These are phyloP conservation scores for Esperia sulphurella DNA, from an alignment of 2,888 invertebrate genomes.

Conservation along the genomic window DNA sequence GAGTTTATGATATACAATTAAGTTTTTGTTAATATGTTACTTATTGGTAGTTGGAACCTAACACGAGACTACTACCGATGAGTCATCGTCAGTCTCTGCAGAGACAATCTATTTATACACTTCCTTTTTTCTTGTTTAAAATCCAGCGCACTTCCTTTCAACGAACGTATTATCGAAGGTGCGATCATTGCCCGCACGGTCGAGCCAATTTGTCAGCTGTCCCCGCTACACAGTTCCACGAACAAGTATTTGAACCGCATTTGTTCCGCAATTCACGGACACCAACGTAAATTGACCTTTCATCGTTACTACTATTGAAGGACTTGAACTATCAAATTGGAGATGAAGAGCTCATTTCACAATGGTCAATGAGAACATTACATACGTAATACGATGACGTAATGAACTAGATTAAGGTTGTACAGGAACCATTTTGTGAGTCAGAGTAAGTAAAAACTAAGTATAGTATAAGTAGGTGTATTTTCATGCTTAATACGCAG, in stretches of 20 bases:
- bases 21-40: too few species aligned
- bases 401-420: conserved; percentile 1
- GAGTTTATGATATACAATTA: too few species aligned
- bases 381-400: conserved; percentile 4
- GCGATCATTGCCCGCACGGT: conserved; percentile 21
- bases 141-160: conserved; percentile 10
- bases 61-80: too few species aligned
- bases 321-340: background rate
- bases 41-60: too few species aligned
- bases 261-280: conserved; percentile 26
- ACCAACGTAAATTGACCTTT: conserved; percentile 17
- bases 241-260: conserved; percentile 39
- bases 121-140: background rate
- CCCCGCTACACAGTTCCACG: conserved; percentile 36
- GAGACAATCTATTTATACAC: background rate
- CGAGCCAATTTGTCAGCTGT: conserved; percentile 45
- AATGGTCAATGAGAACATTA: background rate
- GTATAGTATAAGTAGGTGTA: too few species aligned
- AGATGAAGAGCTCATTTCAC: background rate
- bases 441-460: background rate
- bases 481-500: background rate
- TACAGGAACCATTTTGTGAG: background rate
- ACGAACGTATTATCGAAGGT: conserved; percentile 7
- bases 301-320: background rate
- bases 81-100: too few species aligned